Base-by-base conservation (phyloP, 2,888 invertebrate species). In the Ptilodon capucinus region DNA sequence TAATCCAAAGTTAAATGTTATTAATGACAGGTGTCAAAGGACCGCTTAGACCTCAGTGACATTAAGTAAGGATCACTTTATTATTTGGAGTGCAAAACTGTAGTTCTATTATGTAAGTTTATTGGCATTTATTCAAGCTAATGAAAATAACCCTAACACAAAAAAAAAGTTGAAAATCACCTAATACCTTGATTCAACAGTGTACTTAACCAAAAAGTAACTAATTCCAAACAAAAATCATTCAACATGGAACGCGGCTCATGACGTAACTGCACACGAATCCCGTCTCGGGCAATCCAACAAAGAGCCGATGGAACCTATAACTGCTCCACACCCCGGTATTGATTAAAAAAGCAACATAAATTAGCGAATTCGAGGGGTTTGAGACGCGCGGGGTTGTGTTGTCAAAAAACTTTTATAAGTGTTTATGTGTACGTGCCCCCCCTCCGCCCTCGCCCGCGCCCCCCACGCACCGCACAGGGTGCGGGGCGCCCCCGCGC, bases 341-440 rank as follows among this genome's bases (percentile, higher is more conserved):
- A 91, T 91, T 91, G 91, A 91, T 91, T 91, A 91, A 91, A 91
- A 91, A 91, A 90, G 87, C 87, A 87, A 91, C 91, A 91, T 91
- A 91, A 91, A 91, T 91, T 91, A 91, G 89, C 89, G 87, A 88
- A 88, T 89, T 86, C 85, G 79, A 78, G 75, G 81, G 79, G 82
- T 64, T 74, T 57, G 61, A 64, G 70, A 66, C 68, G 53, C 42
- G 54, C 72, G 76, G 76, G 69, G 78, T 84, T 75, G 21, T 87
- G 90, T 90, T 91, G 91, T 91, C 91, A 91, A 91, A 90, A 90
- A 90, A 91, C 81, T 90, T 88, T 90, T 91, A 90, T 91, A 91
- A 91, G 90, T 91, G 91, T 91, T 91, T 91, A 91, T 91, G 84
- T 86, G 85, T 84, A 83, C 79, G 87, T 81, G 81, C 71, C 76